Evolutionary conservation across 2,888 invertebrate species (phyloP), one percentile per base, ranked within the genome.

Genomic region (Pantelozetes paolii): DNA sequence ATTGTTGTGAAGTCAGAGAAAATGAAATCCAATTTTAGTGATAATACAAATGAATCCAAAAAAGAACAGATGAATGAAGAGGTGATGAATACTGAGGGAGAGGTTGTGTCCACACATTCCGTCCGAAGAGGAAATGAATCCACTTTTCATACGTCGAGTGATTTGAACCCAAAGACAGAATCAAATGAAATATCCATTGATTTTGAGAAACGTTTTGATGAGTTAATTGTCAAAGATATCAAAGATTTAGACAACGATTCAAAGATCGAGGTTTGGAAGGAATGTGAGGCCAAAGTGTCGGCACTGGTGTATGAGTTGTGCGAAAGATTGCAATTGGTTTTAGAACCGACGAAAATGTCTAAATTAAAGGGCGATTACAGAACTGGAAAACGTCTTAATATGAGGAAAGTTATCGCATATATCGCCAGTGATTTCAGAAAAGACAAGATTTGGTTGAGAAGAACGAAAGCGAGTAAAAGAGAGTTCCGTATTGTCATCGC

Each of bases 381-480:
- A 71, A 97, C 95, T 0, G 99, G 99, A 0, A 90, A 94, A 76
- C 87, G 99, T 9, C 90, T 99, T 71, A 99, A 99, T 84, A 99
- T 99, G 98, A 88, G 97, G 64, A 93, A 92, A 80, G 84, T 83
- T 76, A 77, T 99, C 81, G 94, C 98, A 0, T 99, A 99, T 84
- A 95, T 99, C 78, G 99, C 99, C 23, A 97, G 97, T 76, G 92
- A 98, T 83, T 99, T 97, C 84, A 88, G 98, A 62, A 99, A 99
- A 82, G 98, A 99, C 82, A 96, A 97, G 82, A 99, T 99, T 80
- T 99, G 99, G 99, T 82, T 99, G 80, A 86, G 98, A 18, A 86
- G 99, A 73, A 97, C 94, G 0, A 94, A 94, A 82, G 95, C 96
- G 0, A 94, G 93, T 0, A 93, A 94, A 81, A 86, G 99, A 69